Conservation (phyloP, 2,113 vertebrate genomes). For the Phalacrocorax pelagicus region DNA sequence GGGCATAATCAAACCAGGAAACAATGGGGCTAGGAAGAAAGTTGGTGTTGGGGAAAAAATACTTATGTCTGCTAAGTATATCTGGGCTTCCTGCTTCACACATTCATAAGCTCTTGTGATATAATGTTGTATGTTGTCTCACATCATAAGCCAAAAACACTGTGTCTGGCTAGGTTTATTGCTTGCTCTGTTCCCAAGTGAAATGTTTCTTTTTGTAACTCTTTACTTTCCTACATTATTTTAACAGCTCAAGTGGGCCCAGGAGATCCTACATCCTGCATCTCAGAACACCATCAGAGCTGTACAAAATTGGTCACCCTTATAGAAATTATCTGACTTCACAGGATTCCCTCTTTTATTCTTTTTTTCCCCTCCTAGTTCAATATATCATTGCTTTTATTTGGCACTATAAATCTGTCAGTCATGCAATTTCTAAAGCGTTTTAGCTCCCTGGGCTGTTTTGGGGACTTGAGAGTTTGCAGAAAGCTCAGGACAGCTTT, state of each 20-base stretch:
- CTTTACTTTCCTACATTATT: slow-evolving; percentile 17
- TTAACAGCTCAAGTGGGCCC: not conserved
- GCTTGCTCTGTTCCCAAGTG: slow-evolving; percentile 21
- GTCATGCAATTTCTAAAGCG: not conserved
- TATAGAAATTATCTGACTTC: not conserved
- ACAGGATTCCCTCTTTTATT: not conserved
- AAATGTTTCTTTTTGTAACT: slow-evolving; percentile 32
- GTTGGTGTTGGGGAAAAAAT: not conserved
- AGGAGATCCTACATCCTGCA: not conserved
- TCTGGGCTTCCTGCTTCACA: slow-evolving; percentile 48
- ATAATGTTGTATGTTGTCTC: slow-evolving; percentile 16
- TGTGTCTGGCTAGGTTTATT: slow-evolving; percentile 31
- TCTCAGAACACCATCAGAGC: not conserved
- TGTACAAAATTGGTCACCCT: not conserved
- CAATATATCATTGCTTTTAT: not conserved
- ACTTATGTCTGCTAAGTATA: slow-evolving; percentile 17
- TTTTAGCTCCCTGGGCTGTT: not conserved
- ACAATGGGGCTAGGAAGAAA: not conserved
- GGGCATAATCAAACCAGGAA: slow-evolving; percentile 35
- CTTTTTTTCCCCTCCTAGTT: not conserved
- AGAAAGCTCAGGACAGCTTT: not conserved
- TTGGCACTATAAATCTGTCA: not conserved
- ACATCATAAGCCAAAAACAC: slow-evolving; percentile 10
- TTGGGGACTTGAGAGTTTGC: not conserved
- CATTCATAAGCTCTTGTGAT: slow-evolving; percentile 23